Evolutionary conservation across 2,888 invertebrate species (phyloP), one percentile per base, ranked within the genome.

Genomic region (Pemphredon lugubris): DNA sequence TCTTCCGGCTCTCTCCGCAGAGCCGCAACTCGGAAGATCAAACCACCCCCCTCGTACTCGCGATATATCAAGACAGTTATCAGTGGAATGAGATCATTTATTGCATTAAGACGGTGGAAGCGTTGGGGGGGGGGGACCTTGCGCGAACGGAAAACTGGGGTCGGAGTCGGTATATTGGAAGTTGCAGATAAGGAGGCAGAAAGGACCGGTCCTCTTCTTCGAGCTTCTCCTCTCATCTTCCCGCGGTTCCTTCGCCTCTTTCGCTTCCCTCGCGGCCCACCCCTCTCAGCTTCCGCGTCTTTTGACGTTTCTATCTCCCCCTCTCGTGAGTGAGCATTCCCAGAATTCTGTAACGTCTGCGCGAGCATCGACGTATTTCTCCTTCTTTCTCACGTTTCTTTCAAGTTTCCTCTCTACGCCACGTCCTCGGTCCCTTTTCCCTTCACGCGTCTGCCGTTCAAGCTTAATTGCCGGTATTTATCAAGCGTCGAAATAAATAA

Each of bases 401-500:
- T 23, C n/a, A 26, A 21, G 37, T 16, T 16, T 26, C 34, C 14
- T n/a, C 7, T n/a, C 34, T 13, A 16, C 13, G 11, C 9, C 39
- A 40, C 21, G n/a, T 9, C 40, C 34, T 37, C 21, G 48, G 23
- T 26, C 26, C 18, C 13, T 32, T 14, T 32, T 23, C 23, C 40
- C 61, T 18, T 34, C 11, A 34, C 40, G 14, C 51, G 42, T 47
- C 48, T n/a, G 75, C 79, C 75, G 75, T 75, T 69, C 74, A 71
- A 81, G 80, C 80, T 87, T 87, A 87, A 88, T 88, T 86, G 85
- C 83, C 75, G 75, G 82, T 86, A 87, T 87, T 87, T 86, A 86
- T 88, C 87, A 87, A 86, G 84, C 78, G 82, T 73, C 82, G 79
- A 85, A 87, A 86, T 86, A 84, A 88, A 84, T 88, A 87, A 87